Percentiles rank a stretch among this genome's conserved stretches.
Conservation (phyloP, 2,888 invertebrate species). For the Cerastis rubricosa region DNA sequence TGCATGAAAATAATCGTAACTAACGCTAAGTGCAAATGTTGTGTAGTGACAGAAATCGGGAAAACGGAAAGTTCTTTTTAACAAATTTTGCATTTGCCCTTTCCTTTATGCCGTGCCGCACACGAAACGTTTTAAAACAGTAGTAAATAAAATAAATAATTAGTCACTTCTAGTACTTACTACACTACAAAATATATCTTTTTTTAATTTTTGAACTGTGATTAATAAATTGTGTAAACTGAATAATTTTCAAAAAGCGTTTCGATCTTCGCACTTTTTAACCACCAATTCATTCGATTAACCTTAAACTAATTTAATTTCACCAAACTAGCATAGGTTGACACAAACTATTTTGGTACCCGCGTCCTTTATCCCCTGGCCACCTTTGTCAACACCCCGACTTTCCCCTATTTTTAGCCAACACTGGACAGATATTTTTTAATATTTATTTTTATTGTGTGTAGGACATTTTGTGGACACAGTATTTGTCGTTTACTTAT, state of each 20-base stretch:
- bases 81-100: neutral
- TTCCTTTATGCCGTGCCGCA: neutral
- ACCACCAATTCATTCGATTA: neutral
- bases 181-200: neutral
- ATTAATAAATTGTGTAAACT: neutral
- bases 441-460: conserved; percentile 42
- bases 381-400: conserved; percentile 50
- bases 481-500: conserved; percentile 62
- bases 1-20: neutral
- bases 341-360: conserved; percentile 40
- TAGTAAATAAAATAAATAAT: neutral
- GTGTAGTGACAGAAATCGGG: too few relatives aligned
- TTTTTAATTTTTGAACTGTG: neutral
- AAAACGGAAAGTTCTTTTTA: neutral
- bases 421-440: conserved; percentile 20
- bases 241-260: neutral
- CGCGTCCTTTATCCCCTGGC: conserved; percentile 40
- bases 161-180: neutral
- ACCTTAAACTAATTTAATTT: conserved; percentile 32
- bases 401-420: conserved; percentile 32
- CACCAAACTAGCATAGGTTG: conserved; percentile 15
- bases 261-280: neutral
- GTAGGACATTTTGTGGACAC: conserved; percentile 50
- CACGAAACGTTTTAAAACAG: neutral
- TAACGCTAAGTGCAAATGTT: too few relatives aligned